A percentile compares a stretch with the other conserved stretches of the same genome.
phyloP scores from a whole-genome alignment of 2,797 vertebrate species.

The Syngnathus rostellatus region DNA sequence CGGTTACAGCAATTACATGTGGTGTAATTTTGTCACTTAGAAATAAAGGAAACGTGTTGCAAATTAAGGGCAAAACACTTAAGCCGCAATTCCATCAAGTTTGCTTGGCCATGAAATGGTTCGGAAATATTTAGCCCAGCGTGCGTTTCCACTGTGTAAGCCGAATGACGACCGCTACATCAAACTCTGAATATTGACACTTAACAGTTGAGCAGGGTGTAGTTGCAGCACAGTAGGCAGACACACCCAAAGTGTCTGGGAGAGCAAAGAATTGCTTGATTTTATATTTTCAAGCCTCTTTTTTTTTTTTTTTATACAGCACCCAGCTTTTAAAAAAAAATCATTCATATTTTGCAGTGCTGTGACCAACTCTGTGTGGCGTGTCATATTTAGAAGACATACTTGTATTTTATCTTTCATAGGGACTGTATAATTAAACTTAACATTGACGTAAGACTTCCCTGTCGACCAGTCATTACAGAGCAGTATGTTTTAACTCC shows the following conservation, averaged over 20 bases:
- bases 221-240: background rate
- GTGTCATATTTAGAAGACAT: too few relatives aligned
- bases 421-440: background rate
- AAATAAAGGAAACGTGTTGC: background rate
- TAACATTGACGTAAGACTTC: background rate
- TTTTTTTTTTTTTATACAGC: background rate
- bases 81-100: background rate
- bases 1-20: background rate
- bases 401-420: background rate
- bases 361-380: background rate
- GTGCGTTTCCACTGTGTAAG: background rate
- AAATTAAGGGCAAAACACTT: background rate
- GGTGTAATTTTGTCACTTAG: background rate
- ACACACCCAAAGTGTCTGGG: background rate
- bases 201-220: background rate
- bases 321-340: too few relatives aligned
- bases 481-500: background rate
- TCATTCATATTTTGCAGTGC: background rate
- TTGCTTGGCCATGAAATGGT: background rate
- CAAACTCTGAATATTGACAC: too few relatives aligned
- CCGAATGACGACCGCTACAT: background rate
- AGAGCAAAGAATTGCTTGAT: background rate
- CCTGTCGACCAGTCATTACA: background rate
- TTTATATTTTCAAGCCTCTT: background rate
- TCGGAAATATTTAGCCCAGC: background rate